These are phyloP conservation scores for Elgaria multicarinata DNA, from an alignment of 2,113 vertebrate species.

Conservation along the genomic window DNA sequence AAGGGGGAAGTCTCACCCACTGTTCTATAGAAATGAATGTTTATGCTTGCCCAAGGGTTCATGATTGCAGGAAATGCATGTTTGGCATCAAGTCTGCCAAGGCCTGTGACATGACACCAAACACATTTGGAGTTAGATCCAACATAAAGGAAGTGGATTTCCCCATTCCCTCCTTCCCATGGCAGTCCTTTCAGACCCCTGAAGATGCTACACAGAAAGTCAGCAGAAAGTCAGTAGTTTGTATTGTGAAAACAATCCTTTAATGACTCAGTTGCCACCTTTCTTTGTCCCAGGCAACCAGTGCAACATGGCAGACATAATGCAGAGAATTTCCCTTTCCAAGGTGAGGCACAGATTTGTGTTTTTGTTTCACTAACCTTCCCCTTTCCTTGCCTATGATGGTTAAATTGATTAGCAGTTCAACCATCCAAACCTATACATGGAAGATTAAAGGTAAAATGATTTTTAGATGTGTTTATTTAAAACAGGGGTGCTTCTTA, in stretches of 20 bases:
- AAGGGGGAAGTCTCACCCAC: neutral
- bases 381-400: neutral
- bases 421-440: neutral
- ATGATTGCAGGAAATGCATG: neutral
- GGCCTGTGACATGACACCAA: neutral
- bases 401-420: no score
- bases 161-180: no score
- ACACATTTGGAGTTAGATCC: neutral
- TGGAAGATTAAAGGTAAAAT: accelerated
- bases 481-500: neutral
- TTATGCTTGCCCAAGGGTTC: neutral
- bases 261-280: neutral
- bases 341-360: conserved; percentile 46
- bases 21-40: neutral
- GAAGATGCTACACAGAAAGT: no score
- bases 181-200: no score
- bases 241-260: neutral
- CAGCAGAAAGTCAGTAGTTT: no score
- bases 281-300: conserved; percentile 28
- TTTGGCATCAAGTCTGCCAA: neutral
- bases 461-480: neutral
- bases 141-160: no score
- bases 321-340: accelerated
- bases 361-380: neutral
- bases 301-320: conserved; percentile 18